These are phyloP conservation scores for Drosophila rufa DNA, from an alignment of 1,140 invertebrate genomes.

Conservation along the genomic window DNA sequence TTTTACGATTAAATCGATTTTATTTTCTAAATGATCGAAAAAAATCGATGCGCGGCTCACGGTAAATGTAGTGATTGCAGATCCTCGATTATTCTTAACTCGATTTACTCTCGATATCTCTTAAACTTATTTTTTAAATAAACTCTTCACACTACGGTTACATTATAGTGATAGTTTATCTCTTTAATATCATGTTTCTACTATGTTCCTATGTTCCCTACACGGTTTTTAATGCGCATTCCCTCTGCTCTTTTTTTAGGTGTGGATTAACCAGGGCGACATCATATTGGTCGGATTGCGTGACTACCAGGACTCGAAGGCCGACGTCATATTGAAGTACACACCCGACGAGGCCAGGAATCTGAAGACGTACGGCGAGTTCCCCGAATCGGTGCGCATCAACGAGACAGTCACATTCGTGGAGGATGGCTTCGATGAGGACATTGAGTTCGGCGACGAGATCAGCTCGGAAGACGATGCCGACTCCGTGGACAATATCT, in stretches of 20 bases:
- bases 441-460: constrained; percentile 97
- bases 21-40: too few species aligned
- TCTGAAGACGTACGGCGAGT: constrained; percentile 99
- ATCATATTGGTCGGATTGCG: constrained; percentile 98
- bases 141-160: too few species aligned
- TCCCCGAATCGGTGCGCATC: constrained; percentile 98
- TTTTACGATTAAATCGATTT: too few species aligned
- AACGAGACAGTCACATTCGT: constrained; percentile 97
- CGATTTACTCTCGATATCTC: too few species aligned
- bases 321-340: constrained; percentile 99
- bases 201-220: too few species aligned
- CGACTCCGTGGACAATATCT: constrained; percentile 90
- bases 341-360: constrained; percentile 99
- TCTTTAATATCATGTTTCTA: too few species aligned
- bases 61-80: too few species aligned
- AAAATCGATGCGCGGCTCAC: too few species aligned
- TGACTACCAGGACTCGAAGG: constrained; percentile 99
- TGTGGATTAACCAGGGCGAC: constrained; percentile 99
- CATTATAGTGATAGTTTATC: too few species aligned
- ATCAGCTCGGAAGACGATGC: constrained; percentile 94
- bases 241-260: constrained; percentile 78
- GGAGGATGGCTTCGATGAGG: constrained; percentile 96
- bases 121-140: too few species aligned
- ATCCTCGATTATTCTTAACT: too few species aligned
- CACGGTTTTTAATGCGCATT: background rate